phyloP scores from a whole-genome alignment of 2,113 vertebrate genomes.

The Ammospiza caudacuta region DNA sequence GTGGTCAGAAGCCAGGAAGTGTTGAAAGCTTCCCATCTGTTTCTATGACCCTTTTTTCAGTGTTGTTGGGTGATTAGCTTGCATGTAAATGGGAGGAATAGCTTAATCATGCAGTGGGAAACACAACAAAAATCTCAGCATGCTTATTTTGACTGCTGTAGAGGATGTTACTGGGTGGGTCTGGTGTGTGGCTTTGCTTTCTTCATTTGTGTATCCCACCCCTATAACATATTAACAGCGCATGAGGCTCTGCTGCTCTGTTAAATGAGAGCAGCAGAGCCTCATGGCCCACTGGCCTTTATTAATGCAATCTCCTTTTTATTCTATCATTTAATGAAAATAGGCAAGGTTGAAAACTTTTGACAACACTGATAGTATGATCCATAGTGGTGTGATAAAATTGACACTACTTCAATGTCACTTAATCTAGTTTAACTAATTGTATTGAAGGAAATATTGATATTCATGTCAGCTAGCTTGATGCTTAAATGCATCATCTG shows the following conservation, averaged over 20 bases:
- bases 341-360: not conserved
- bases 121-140: not conserved
- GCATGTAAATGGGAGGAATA: not conserved
- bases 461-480: constrained; percentile 9
- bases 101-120: not conserved
- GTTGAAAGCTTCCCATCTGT: constrained; percentile 3
- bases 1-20: not conserved
- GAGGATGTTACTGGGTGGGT: not conserved
- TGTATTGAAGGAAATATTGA: constrained; percentile 51
- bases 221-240: too few relatives aligned
- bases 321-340: not conserved
- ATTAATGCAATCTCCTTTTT: not conserved
- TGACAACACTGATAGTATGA: not conserved
- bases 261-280: too few relatives aligned
- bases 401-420: not conserved
- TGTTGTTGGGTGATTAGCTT: not conserved
- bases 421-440: constrained; percentile 46
- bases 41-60: not conserved
- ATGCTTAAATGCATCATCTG: constrained; percentile 33
- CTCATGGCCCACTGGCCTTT: not conserved
- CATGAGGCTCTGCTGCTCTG: too few relatives aligned
- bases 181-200: not conserved
- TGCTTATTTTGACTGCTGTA: not conserved
- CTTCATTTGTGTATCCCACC: too few relatives aligned
- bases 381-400: not conserved